Conservation (phyloP, 2,888 invertebrate genomes). For the Omphaloscelis lunosa region DNA sequence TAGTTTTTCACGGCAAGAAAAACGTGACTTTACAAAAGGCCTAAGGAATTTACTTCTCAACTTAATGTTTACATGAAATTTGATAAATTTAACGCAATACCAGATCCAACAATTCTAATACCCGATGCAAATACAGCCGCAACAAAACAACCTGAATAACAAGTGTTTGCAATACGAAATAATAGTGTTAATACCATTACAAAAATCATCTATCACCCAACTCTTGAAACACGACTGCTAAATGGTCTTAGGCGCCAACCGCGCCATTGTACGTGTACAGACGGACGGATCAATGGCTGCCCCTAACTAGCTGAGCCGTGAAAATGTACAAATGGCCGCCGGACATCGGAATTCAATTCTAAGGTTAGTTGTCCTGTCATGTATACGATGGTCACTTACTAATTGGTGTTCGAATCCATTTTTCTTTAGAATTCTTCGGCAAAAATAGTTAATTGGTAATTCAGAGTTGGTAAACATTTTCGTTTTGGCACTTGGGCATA, state of each 20-base stretch:
- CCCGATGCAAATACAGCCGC: not conserved
- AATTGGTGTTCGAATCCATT: constrained; percentile 61
- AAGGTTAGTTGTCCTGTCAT: constrained; percentile 66
- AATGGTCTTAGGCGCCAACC: constrained; percentile 71
- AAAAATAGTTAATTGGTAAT: not conserved
- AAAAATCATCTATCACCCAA: constrained; percentile 75
- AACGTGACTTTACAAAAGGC: too few relatives aligned
- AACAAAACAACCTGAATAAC: constrained; percentile 32
- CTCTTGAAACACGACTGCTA: constrained; percentile 63
- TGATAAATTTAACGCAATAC: constrained; percentile 21
- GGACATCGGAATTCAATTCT: constrained; percentile 69
- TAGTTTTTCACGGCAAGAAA: too few relatives aligned
- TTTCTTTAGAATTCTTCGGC: constrained; percentile 47
- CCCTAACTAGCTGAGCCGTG: constrained; percentile 85
- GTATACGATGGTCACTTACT: constrained; percentile 59
- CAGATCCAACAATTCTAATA: not conserved
- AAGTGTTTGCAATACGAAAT: constrained; percentile 60
- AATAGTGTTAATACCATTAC: constrained; percentile 64
- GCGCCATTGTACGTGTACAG: constrained; percentile 80
- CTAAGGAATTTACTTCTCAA: constrained; percentile 13
- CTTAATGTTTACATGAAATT: not conserved
- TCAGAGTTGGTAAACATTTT: not conserved
- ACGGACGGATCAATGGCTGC: constrained; percentile 86
- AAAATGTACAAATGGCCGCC: constrained; percentile 83
- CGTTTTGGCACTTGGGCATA: not conserved